These are phyloP conservation scores for Microplitis demolitor DNA, from an alignment of 1,140 invertebrate genomes.

Conservation along the genomic window DNA sequence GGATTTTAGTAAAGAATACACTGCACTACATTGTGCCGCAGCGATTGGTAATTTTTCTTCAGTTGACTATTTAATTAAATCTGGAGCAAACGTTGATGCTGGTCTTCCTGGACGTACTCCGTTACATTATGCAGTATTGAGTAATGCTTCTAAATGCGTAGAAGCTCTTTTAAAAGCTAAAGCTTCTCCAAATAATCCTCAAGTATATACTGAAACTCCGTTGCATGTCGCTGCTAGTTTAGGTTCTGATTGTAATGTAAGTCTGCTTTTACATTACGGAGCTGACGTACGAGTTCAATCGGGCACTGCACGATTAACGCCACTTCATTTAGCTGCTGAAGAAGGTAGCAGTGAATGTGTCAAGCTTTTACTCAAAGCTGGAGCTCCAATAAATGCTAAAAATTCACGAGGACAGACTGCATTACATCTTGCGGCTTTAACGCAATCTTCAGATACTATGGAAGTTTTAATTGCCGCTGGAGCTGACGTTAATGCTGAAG, in stretches of 20 bases:
- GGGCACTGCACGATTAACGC: slow-evolving; percentile 70
- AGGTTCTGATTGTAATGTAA: slow-evolving; percentile 71
- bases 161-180: slow-evolving; percentile 70
- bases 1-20: slow-evolving; percentile 70
- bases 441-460: slow-evolving; percentile 75
- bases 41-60: slow-evolving; percentile 66
- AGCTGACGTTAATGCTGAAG: slow-evolving; percentile 68
- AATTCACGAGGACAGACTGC: slow-evolving; percentile 78
- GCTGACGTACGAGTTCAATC: slow-evolving; percentile 77
- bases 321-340: slow-evolving; percentile 81
- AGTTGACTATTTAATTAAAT: slow-evolving; percentile 66
- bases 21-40: slow-evolving; percentile 78
- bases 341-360: slow-evolving; percentile 78
- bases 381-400: slow-evolving; percentile 69
- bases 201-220: slow-evolving; percentile 83
- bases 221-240: slow-evolving; percentile 79
- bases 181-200: slow-evolving; percentile 77
- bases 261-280: slow-evolving; percentile 71
- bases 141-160: slow-evolving; percentile 71
- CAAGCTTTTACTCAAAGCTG: slow-evolving; percentile 71
- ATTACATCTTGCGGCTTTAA: slow-evolving; percentile 76
- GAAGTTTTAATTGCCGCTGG: slow-evolving; percentile 69
- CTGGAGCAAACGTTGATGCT: slow-evolving; percentile 74
- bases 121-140: slow-evolving; percentile 77
- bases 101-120: slow-evolving; percentile 70